Evolutionary conservation across 2,113 vertebrate genomes (phyloP).

Genomic region (Scomber colias): DNA sequence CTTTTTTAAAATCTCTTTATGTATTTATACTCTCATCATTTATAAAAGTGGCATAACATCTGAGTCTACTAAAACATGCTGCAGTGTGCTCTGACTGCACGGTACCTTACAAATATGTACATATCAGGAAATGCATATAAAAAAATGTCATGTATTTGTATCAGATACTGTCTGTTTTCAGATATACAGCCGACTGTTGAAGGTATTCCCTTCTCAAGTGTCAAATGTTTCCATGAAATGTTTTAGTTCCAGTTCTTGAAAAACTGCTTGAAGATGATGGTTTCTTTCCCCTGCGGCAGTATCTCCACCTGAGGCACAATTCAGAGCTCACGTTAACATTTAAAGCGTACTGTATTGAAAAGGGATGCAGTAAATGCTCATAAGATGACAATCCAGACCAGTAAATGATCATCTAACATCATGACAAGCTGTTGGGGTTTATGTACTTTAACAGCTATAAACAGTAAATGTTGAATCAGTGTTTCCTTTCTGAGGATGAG

Average conservation of each 20-base stretch:
- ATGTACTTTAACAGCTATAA: neutral
- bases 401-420: neutral
- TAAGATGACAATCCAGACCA: neutral
- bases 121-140: constrained; percentile 52
- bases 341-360: neutral
- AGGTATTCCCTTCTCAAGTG: neutral
- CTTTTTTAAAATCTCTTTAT: neutral
- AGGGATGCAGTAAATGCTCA: no score
- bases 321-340: neutral
- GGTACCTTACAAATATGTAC: constrained; percentile 67
- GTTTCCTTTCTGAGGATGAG: no score
- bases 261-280: constrained; percentile 94
- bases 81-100: neutral
- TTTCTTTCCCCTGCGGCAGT: constrained; percentile 91
- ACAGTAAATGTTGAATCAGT: neutral
- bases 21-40: constrained; percentile 12
- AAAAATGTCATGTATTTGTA: constrained; percentile 8
- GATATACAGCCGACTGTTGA: neutral
- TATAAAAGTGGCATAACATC: constrained; percentile 73
- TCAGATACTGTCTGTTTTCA: constrained; percentile 16
- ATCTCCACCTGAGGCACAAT: constrained; percentile 89
- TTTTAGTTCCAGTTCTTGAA: constrained; percentile 91
- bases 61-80: constrained; percentile 40
- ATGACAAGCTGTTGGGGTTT: neutral
- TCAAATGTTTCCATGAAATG: neutral